Conservation (phyloP, 2,797 vertebrate genomes). For the Nannoperca australis region DNA sequence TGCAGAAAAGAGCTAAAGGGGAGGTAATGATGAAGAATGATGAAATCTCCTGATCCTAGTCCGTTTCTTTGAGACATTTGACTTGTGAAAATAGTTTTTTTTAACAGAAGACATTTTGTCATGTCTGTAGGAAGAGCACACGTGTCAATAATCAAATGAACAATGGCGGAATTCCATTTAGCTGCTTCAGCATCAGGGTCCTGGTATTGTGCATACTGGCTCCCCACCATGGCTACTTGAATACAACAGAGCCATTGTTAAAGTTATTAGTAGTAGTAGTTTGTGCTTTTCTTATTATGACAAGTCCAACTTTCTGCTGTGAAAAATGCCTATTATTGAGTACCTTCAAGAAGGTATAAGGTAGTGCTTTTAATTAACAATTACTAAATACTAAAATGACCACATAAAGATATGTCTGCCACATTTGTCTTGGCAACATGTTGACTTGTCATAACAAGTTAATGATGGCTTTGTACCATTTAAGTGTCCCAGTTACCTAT, state of each 20-base stretch:
- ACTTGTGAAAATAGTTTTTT: neutral
- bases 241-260: neutral
- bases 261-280: neutral
- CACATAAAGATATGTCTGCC: neutral
- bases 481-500: neutral
- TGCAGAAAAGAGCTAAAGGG: neutral
- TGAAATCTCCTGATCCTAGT: neutral
- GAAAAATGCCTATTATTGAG: neutral
- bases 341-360: neutral
- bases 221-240: too few species aligned
- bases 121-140: neutral
- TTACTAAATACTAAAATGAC: neutral
- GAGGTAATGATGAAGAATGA: constrained; percentile 1
- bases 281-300: neutral
- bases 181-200: neutral
- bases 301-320: neutral
- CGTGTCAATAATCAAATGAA: neutral
- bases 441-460: neutral
- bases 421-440: neutral
- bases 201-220: neutral
- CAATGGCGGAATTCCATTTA: neutral
- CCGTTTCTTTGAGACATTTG: constrained; percentile 1
- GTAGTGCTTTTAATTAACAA: neutral
- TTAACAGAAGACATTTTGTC: neutral
- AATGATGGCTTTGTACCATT: neutral